Evolutionary conservation across 2,113 vertebrate genomes (phyloP), one percentile per base, ranked within the genome.

Genomic region (Tupaia tana): DNA sequence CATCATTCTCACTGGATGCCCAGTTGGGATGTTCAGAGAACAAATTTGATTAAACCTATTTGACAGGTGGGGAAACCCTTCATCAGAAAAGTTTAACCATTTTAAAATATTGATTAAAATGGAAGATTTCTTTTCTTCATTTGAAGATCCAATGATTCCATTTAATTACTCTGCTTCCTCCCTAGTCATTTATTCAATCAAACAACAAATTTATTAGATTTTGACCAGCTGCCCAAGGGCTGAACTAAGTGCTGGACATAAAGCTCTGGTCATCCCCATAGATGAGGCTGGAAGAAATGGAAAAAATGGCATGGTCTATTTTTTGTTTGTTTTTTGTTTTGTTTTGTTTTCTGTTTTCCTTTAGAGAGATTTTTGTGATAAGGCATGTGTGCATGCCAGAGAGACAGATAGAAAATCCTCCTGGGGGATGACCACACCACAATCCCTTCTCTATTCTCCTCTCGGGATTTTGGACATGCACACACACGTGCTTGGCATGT

Each of bases 111-210:
- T 86, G 29, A 75, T n/a, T 69, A 77, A 94, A 85, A 89, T 29
- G 20, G 64, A 79, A 22, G 2, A 19, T 1, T 29, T 77, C 16
- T 93, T 43, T 43, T 43, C 19, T 9, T 94, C 58, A 78, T 89
- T 90, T 64, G 34, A 90, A 90, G 93, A 89, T 59, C 7, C 22
- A 61, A 90, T 89, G 31, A 69, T 89, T 88, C 18, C 43, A 13
- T 69, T 6, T 95, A 71, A 20, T 64, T 19, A 43, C 1, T 67
- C 1, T 64, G 9, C 8, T 75, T 6, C 52, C 27, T 90, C 71
- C 7, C 3, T 66, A 69, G 14, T 20, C 58, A 75, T 78, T 86
- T 27, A 88, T 84, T 88, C n/a, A 77, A 56, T 88, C 69, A 92
- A 34, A 18, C 58, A 92, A 69, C 6, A 78, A 69, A 63, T 56